Percentiles rank a stretch among this genome's conserved stretches.
Conservation (phyloP, 2,113 vertebrate species). For the Verasper variegatus region DNA sequence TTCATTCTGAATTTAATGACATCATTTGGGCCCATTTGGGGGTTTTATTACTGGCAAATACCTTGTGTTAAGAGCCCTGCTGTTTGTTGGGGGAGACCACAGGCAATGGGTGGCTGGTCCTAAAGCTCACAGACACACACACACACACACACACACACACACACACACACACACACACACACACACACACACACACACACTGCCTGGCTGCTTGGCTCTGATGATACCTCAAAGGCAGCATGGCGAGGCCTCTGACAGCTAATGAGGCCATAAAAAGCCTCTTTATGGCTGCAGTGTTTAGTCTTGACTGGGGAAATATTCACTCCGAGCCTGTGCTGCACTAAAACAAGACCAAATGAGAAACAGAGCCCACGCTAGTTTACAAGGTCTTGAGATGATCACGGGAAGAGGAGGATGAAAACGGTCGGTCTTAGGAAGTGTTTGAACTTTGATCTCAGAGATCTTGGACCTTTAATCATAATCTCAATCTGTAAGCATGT, state of each 20-base stretch:
- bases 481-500: slow-evolving; percentile 30
- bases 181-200: slow-evolving; percentile 14
- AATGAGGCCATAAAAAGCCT: slow-evolving; percentile 79
- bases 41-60: slow-evolving; percentile 74
- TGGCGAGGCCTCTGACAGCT: slow-evolving; percentile 73
- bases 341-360: slow-evolving; percentile 68
- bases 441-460: slow-evolving; percentile 21
- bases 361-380: slow-evolving; percentile 55
- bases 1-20: slow-evolving; percentile 79
- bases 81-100: slow-evolving; percentile 66
- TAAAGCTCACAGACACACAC: slow-evolving; percentile 47
- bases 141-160: slow-evolving; percentile 38
- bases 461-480: slow-evolving; percentile 14
- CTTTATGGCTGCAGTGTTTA: slow-evolving; percentile 77
- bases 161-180: slow-evolving; percentile 22
- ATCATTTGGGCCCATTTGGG: slow-evolving; percentile 75
- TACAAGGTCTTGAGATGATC: slow-evolving; percentile 64
- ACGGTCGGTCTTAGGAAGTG: slow-evolving; percentile 30
- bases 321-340: slow-evolving; percentile 65
- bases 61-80: slow-evolving; percentile 58
- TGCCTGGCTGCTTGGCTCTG: slow-evolving; percentile 63
- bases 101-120: slow-evolving; percentile 63
- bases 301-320: slow-evolving; percentile 76
- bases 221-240: slow-evolving; percentile 76
- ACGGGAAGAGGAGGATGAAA: slow-evolving; percentile 43